phyloP scores from a whole-genome alignment of 64 coral and sea anemone genomes.

The Orbicella faveolata region DNA sequence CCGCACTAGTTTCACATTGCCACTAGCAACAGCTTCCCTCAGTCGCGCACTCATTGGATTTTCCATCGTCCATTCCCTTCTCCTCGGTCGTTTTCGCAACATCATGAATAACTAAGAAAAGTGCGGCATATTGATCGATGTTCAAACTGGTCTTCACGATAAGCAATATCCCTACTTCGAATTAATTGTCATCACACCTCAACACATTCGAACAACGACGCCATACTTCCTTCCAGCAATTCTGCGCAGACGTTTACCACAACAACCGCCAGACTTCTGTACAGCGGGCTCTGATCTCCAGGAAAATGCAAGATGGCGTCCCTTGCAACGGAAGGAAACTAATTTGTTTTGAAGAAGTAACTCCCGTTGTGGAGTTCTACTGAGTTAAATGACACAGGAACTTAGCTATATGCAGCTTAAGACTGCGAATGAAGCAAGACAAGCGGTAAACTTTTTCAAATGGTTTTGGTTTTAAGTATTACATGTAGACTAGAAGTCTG shows the following conservation, averaged over 20 bases:
- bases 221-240: slow-evolving; percentile 21
- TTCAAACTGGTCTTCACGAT: slow-evolving; percentile 1
- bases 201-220: not conserved
- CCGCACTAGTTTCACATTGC: slow-evolving; percentile 79
- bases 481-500: no score
- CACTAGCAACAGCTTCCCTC: slow-evolving; percentile 74
- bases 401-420: slow-evolving; percentile 97
- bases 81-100: slow-evolving; percentile 39
- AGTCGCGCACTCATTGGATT: slow-evolving; percentile 46
- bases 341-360: not conserved
- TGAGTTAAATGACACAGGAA: slow-evolving; percentile 82
- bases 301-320: slow-evolving; percentile 61
- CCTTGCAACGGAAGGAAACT: slow-evolving; percentile 13
- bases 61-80: slow-evolving; percentile 33
- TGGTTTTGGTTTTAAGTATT: no score
- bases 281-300: slow-evolving; percentile 16
- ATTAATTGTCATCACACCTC: not conserved
- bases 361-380: not conserved
- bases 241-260: not conserved
- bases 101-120: slow-evolving; percentile 33
- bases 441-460: slow-evolving; percentile 53
- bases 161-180: not conserved
- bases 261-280: not conserved
- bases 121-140: slow-evolving; percentile 17
- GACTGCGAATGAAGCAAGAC: slow-evolving; percentile 96